phyloP scores from a whole-genome alignment of 2,113 vertebrate genomes.

The Acinonyx jubatus region DNA sequence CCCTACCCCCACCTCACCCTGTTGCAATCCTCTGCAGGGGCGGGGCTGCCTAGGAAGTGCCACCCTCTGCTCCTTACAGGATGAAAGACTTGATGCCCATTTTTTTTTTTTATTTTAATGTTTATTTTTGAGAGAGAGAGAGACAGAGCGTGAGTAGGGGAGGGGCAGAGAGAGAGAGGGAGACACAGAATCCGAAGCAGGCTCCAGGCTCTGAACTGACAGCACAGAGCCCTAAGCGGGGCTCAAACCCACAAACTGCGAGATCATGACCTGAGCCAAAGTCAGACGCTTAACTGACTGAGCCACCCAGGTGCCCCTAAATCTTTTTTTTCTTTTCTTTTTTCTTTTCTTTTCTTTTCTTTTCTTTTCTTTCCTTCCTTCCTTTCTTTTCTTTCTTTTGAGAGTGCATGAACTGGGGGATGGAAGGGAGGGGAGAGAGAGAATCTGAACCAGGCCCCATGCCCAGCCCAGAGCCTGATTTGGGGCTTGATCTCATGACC shows the following conservation, averaged over 20 bases:
- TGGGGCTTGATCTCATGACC: too few relatives aligned
- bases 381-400: too few relatives aligned
- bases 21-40: constrained; percentile 45
- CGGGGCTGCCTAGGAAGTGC: constrained; percentile 18
- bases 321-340: neutral
- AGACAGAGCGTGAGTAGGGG: neutral
- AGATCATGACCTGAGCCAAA: neutral
- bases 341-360: too few relatives aligned
- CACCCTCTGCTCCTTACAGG: constrained; percentile 9
- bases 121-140: neutral
- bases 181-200: neutral
- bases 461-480: too few relatives aligned
- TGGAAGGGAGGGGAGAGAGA: too few relatives aligned
- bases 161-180: neutral
- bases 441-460: too few relatives aligned
- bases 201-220: neutral
- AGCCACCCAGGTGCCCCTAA: neutral
- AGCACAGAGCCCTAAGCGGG: neutral
- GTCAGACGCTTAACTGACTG: neutral
- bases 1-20: neutral
- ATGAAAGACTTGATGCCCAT: neutral
- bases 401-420: too few relatives aligned
- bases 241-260: neutral
- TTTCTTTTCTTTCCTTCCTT: too few relatives aligned
- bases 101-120: neutral